Conservation (phyloP, 1,140 invertebrate species). For the Catajapyx aquilonaris region DNA sequence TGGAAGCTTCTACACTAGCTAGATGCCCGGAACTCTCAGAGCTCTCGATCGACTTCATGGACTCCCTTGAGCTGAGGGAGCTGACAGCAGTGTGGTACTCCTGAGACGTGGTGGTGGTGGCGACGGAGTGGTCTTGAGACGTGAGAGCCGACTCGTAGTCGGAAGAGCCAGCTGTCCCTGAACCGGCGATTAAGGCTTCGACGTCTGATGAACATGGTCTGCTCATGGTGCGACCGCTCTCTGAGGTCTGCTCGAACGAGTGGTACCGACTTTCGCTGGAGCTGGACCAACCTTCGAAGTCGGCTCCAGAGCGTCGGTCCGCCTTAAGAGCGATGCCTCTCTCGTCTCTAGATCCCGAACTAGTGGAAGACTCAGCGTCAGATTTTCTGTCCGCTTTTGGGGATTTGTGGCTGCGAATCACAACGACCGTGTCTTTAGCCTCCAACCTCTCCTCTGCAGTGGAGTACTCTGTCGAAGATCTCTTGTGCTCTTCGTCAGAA, state of each 20-base stretch:
- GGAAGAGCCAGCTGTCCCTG: constrained; percentile 30
- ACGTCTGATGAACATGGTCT: constrained; percentile 69
- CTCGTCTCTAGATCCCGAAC: constrained; percentile 9
- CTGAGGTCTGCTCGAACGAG: constrained; percentile 53
- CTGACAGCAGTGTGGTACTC: constrained; percentile 68
- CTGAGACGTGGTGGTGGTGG: constrained; percentile 41
- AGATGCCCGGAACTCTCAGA: constrained; percentile 72
- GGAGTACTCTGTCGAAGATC: too few species aligned
- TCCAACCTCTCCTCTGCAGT: too few species aligned
- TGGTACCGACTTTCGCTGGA: constrained; percentile 77
- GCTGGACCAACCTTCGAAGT: constrained; percentile 50
- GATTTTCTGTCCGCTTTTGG: constrained; percentile 34
- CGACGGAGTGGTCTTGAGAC: constrained; percentile 47
- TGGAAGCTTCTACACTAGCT: constrained; percentile 60
- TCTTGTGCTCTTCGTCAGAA: too few species aligned
- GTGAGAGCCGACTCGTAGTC: constrained; percentile 75
- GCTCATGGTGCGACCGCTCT: constrained; percentile 37
- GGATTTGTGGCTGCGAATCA: background rate
- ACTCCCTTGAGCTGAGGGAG: constrained; percentile 62
- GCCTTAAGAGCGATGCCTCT: constrained; percentile 9
- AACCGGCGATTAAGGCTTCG: constrained; percentile 42
- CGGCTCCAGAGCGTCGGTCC: constrained; percentile 17
- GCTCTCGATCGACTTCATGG: constrained; percentile 59
- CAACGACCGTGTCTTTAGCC: too few species aligned
- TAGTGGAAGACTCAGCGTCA: constrained; percentile 28